A percentile compares a stretch with the other conserved stretches of the same genome.
Evolutionary conservation across 2,113 vertebrate genomes (phyloP).

Genomic region (Petrocephalus zakoni): DNA sequence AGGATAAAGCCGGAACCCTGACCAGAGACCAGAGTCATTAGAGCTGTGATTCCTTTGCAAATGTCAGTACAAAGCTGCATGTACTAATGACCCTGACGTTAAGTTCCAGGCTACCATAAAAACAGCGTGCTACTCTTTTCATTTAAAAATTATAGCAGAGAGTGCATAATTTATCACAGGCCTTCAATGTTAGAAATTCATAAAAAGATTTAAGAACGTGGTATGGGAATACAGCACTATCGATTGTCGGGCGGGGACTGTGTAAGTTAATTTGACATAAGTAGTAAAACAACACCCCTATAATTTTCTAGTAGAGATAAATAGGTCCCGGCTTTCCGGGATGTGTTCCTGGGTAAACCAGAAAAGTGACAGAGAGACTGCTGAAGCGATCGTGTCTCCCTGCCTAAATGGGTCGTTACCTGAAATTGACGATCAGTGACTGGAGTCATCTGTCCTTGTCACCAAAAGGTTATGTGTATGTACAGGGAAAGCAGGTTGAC

Average conservation of each 20-base stretch:
- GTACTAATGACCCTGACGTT: background rate
- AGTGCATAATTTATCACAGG: background rate
- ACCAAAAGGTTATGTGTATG: constrained; percentile 28
- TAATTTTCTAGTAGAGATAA: background rate
- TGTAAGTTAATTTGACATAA: constrained; percentile 5
- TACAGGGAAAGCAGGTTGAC: constrained; percentile 16
- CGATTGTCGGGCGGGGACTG: background rate
- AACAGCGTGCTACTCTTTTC: background rate
- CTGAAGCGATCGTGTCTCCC: constrained; percentile 1
- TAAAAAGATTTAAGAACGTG: background rate
- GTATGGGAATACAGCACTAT: background rate
- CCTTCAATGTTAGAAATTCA: background rate
- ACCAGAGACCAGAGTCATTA: background rate
- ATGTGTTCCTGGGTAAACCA: background rate
- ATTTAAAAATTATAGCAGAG: background rate
- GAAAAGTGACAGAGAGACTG: background rate
- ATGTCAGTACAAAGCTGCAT: background rate
- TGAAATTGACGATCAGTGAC: constrained; percentile 31
- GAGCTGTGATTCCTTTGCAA: background rate
- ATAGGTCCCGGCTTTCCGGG: background rate
- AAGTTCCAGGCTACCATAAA: background rate
- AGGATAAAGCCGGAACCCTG: background rate
- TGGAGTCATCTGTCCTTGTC: constrained; percentile 37
- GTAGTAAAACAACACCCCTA: constrained; percentile 2
- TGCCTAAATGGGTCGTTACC: constrained; percentile 32